A percentile compares a stretch with the other conserved stretches of the same genome.
These are phyloP conservation scores for Drosophila mettleri DNA, from an alignment of 2,888 invertebrate genomes.

Conservation along the genomic window DNA sequence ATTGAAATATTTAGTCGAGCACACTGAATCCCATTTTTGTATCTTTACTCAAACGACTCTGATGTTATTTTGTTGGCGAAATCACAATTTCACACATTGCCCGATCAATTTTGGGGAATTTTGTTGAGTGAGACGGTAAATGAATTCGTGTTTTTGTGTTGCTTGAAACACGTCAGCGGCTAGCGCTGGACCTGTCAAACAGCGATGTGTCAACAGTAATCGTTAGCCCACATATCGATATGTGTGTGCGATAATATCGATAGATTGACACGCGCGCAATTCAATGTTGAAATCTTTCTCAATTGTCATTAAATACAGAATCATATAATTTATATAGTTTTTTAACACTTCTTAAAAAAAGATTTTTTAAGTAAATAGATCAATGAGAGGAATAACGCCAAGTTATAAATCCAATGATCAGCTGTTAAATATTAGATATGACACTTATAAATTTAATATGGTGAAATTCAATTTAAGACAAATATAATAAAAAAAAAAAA, in stretches of 20 bases:
- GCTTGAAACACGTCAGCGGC: conserved; percentile 68
- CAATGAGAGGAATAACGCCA: no score
- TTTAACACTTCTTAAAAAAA: background rate
- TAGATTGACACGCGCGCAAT: conserved; percentile 5
- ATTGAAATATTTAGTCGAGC: conserved; percentile 3
- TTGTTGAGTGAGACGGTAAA: conserved; percentile 31
- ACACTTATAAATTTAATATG: background rate
- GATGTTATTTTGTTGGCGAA: background rate
- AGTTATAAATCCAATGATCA: no score
- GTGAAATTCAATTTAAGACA: background rate
- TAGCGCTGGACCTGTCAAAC: conserved; percentile 28
- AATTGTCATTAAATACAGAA: background rate
- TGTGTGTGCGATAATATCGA: conserved; percentile 23
- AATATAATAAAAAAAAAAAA: background rate
- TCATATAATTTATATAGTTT: background rate
- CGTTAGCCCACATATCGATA: conserved; percentile 9
- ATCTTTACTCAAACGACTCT: background rate
- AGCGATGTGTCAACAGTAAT: conserved; percentile 12
- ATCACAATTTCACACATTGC: conserved; percentile 12
- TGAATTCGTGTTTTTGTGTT: conserved; percentile 56
- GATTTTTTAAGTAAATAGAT: no score
- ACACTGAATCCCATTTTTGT: background rate
- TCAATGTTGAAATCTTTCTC: no score
- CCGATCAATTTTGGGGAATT: conserved; percentile 31
- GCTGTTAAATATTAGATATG: background rate